Evolutionary conservation across 1,140 invertebrate species (phyloP), one percentile per base, ranked within the genome.

Genomic region (Neodiprion virginianus): DNA sequence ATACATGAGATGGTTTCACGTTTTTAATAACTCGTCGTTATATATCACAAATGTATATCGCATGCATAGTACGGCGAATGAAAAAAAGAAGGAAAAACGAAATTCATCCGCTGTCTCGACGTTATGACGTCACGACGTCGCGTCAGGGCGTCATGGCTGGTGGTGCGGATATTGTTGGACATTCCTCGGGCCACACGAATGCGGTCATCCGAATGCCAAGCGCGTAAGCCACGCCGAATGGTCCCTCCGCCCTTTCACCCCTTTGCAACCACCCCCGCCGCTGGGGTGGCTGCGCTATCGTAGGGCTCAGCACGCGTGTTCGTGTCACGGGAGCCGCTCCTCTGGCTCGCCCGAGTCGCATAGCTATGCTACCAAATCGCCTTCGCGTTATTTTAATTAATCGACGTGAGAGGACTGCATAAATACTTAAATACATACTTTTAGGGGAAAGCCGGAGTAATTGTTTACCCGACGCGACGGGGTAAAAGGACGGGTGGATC

Each of bases 221-320:
- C 83, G 85, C 86, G 86, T 87, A 86, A 87, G 86, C 86, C 83
- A 85, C 85, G 85, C 82, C 80, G 85, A 87, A 86, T 86, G 83
- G 80, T 81, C 79, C 48, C 81, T 79, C 78, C 81, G 83, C 84
- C 83, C 83, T 82, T 79, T n/a, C 81, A 78, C 78, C 81, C 81
- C 83, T 82, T 83, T 82, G 76, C 82, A 78, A 65, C 61, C 61
- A 7, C 17, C 80, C 78, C 80, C 78, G 74, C 23, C 23, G 71
- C n/a, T 69, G 48, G 67, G 17, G 61, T n/a, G 7, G 77, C 0
- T 68, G 72, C 73, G 74, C 70, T 69, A 72, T 78, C 11, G 1
- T 68, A 17, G 67, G 67, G 4, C 17, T 14, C 3, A 68, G 67
- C 12, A 23, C 10, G 40, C 14, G 40, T 28, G 40, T 28, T 10